Evolutionary conservation across 2,888 invertebrate genomes (phyloP).

Genomic region (Heterodera filipjevi): DNA sequence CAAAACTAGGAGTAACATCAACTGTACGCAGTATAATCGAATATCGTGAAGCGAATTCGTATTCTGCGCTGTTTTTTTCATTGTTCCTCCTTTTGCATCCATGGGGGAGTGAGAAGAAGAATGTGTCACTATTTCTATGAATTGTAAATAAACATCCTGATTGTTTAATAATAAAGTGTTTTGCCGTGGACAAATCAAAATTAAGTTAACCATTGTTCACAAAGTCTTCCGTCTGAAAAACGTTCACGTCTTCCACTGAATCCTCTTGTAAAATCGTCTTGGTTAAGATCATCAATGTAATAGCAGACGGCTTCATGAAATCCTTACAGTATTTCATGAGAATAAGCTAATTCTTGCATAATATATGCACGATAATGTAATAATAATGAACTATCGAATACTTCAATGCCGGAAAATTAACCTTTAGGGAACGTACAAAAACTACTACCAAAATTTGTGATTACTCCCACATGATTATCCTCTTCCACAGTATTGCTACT

Average conservation of each 20-base stretch:
- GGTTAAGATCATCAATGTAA: neutral
- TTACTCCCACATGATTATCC: neutral
- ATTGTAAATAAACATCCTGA: no score
- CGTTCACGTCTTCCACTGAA: neutral
- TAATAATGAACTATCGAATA: neutral
- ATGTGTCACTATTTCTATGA: no score
- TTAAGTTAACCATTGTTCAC: neutral
- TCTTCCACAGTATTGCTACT: neutral
- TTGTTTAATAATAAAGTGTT: no score
- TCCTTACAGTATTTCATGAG: neutral
- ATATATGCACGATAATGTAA: neutral
- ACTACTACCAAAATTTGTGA: neutral
- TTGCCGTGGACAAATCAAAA: no score
- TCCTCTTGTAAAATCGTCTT: constrained; percentile 1
- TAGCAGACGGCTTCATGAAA: constrained; percentile 9
- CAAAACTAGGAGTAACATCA: neutral
- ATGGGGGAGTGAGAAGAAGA: no score
- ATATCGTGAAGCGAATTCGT: constrained; percentile 18
- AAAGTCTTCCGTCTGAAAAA: neutral
- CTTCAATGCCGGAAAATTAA: neutral
- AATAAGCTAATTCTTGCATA: neutral
- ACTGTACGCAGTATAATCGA: neutral
- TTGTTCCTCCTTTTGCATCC: no score
- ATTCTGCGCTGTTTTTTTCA: neutral
- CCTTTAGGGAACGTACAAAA: neutral